phyloP scores from a whole-genome alignment of 2,888 invertebrate species.

The Hymenopus coronatus region DNA sequence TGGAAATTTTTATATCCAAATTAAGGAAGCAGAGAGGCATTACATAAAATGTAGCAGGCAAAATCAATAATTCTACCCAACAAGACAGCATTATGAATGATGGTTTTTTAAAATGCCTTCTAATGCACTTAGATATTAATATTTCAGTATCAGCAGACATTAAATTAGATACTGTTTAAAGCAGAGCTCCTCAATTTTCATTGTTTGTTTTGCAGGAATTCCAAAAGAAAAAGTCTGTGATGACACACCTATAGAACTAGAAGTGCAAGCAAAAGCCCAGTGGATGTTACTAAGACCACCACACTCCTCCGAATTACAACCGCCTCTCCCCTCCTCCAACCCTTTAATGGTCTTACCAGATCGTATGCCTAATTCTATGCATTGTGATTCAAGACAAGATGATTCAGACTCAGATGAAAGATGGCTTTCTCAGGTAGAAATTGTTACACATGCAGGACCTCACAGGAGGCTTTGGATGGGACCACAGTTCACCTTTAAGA shows the following conservation, averaged over 20 bases:
- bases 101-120: too few species aligned
- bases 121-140: too few species aligned
- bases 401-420: constrained; percentile 63
- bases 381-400: constrained; percentile 38
- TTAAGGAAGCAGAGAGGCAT: too few species aligned
- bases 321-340: constrained; percentile 71
- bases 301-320: constrained; percentile 63
- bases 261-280: constrained; percentile 82
- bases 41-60: too few species aligned
- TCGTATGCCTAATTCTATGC: constrained; percentile 39
- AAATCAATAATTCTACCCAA: too few species aligned
- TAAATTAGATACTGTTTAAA: too few species aligned
- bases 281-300: constrained; percentile 77
- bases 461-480: constrained; percentile 98
- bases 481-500: constrained; percentile 98
- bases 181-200: too few species aligned
- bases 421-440: constrained; percentile 96
- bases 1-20: too few species aligned
- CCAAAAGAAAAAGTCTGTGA: constrained; percentile 84
- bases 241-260: constrained; percentile 81
- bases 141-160: too few species aligned
- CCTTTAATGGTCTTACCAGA: constrained; percentile 54
- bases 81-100: too few species aligned
- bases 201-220: constrained; percentile 51
- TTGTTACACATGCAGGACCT: constrained; percentile 94